These are phyloP conservation scores for Oscarella lobularis DNA, from an alignment of 37 sponge, comb jelly and placozoan genomes.

Conservation along the genomic window DNA sequence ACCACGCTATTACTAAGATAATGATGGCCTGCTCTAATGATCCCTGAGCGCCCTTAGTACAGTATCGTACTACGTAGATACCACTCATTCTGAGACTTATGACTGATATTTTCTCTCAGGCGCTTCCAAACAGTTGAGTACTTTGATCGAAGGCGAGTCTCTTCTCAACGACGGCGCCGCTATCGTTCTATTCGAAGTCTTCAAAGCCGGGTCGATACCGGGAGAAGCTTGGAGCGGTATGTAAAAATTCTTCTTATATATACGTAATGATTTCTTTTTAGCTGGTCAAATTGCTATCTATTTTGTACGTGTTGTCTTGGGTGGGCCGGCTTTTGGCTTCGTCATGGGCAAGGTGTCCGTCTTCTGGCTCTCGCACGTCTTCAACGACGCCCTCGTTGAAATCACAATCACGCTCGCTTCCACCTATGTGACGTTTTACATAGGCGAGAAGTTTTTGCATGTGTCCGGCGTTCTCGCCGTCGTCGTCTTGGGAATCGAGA, in stretches of 20 bases:
- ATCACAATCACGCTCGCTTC: constrained; percentile 87
- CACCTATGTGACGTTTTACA: constrained; percentile 74
- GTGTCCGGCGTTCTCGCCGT: constrained; percentile 87
- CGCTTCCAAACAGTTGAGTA: constrained; percentile 58
- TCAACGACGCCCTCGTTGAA: constrained; percentile 86
- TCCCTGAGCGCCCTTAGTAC: neutral
- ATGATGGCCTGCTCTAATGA: neutral
- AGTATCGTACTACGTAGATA: neutral
- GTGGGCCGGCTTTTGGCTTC: constrained; percentile 70
- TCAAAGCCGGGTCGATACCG: neutral
- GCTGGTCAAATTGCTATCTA: neutral
- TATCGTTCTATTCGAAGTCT: constrained; percentile 65
- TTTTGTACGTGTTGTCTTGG: constrained; percentile 20
- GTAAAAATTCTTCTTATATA: neutral
- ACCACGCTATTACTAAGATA: too few relatives aligned
- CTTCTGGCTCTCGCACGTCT: constrained; percentile 75
- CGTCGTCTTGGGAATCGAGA: constrained; percentile 68
- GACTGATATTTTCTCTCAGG: constrained; percentile 17
- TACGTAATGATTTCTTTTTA: too few relatives aligned
- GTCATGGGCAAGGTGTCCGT: constrained; percentile 65
- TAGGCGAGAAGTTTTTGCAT: constrained; percentile 55
- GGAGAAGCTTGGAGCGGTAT: neutral
- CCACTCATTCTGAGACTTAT: neutral
- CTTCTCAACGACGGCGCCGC: constrained; percentile 88
- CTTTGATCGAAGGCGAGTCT: constrained; percentile 87